Conservation (phyloP, 2,113 vertebrate species). For the Siniperca chuatsi region DNA sequence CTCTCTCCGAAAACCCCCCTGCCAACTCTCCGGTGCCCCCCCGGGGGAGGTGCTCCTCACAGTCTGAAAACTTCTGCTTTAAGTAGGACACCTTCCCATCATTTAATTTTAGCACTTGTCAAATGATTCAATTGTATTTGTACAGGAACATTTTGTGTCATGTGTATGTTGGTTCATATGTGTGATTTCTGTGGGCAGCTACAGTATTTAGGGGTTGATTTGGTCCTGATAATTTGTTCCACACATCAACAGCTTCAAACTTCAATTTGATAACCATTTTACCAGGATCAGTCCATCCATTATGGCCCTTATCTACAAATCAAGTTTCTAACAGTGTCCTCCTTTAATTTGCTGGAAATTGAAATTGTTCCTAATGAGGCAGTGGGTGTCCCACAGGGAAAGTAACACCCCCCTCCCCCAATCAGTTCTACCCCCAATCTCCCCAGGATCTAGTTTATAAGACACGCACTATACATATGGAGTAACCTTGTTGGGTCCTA, state of each 20-base stretch:
- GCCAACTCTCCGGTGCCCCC: not conserved
- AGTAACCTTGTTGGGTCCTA: conserved; percentile 71
- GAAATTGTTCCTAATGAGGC: conserved; percentile 71
- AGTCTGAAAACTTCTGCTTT: not conserved
- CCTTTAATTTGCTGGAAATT: conserved; percentile 76
- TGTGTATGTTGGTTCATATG: not conserved
- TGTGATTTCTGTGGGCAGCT: not conserved
- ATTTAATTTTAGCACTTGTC: not conserved
- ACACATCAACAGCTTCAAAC: not conserved
- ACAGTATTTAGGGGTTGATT: not conserved
- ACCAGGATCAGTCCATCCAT: conserved; percentile 38
- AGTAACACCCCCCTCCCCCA: conserved; percentile 28
- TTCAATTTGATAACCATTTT: conserved; percentile 31
- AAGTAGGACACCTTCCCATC: not conserved
- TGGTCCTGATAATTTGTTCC: not conserved
- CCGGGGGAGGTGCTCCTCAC: not conserved
- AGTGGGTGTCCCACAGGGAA: conserved; percentile 67
- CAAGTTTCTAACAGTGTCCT: conserved; percentile 53
- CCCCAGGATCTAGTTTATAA: conserved; percentile 71
- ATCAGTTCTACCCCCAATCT: conserved; percentile 64
- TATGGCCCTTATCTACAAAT: conserved; percentile 62
- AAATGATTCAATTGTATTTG: not conserved
- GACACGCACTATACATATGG: conserved; percentile 54
- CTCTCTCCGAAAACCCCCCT: not conserved
- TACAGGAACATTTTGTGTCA: not conserved